Evolutionary conservation across 1,140 invertebrate genomes (phyloP), one percentile per base, ranked within the genome.

Genomic region (Paraescarpia echinospica): DNA sequence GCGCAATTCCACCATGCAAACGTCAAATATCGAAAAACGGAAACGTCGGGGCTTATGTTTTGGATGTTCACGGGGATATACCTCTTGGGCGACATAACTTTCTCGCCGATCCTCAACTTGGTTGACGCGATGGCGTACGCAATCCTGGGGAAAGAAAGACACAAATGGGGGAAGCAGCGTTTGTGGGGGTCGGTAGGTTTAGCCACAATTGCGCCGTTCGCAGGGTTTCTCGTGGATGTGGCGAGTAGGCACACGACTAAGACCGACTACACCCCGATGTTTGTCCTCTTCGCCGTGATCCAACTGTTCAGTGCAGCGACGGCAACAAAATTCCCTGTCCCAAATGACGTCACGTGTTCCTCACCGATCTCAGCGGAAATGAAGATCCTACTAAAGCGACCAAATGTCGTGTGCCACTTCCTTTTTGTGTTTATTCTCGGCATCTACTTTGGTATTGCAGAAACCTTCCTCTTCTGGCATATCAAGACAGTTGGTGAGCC

Each of bases 391-490:
- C 6, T 91, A 34, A 34, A 41, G 35, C 33, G 35, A 12, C 31
- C 31, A 12, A 41, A 91, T 91, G 91, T 33, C 1, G 12, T 91
- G 9, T 6, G 27, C 31, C 35, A 98, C 94, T 96, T 98, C 34
- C 31, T 97, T 22, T 98, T 98, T 97, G 98, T 98, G 92, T 97
- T 98, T 92, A 96, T 97, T 5, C 97, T 98, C 90, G 98, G 98
- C 0, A 96, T 98, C 93, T 98, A 98, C 93, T 98, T 98, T 0
- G 98, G 97, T 0, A 95, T 98, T 0, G 96, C 98, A n/a, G 99
- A 98, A 98, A 97, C 98, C 92, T 99, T 98, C 95, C 96, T 98
- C 5, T 98, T 98, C 95, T 98, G 98, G 98, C 97, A 98, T 92
- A 96, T 98, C 14, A 97, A 98, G 95, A 98, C 98, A 94, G 96